Percentiles rank a stretch among this genome's conserved stretches.
These are phyloP conservation scores for Lepilemur ruficaudatus DNA, from an alignment of 2,797 vertebrate species.

Conservation along the genomic window DNA sequence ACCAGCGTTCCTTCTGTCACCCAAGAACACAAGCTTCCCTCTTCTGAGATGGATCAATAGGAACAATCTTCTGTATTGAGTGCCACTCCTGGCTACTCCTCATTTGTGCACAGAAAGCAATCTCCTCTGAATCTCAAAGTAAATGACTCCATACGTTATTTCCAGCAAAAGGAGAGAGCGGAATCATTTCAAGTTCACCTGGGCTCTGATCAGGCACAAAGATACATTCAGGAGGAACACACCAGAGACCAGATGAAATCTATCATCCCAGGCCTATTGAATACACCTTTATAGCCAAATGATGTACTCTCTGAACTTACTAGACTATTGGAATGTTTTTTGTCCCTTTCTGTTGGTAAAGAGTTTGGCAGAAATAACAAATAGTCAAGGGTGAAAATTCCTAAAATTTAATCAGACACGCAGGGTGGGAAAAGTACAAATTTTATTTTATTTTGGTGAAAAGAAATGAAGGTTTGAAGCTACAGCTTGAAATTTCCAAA, in stretches of 20 bases:
- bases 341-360: not conserved
- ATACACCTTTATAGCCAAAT: not conserved
- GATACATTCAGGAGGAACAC: not conserved
- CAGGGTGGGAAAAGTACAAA: not conserved
- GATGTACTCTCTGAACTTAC: not conserved
- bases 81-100: not conserved
- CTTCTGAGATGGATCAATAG: constrained; percentile 28
- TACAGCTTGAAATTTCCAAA: not conserved
- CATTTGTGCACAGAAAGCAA: constrained; percentile 6
- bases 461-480: not conserved
- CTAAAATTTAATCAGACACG: not conserved
- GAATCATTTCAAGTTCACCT: constrained; percentile 34
- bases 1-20: constrained; percentile 14
- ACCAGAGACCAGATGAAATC: not conserved
- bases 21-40: not conserved
- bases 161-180: constrained; percentile 44
- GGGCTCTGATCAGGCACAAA: constrained; percentile 61
- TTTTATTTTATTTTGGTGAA: not conserved
- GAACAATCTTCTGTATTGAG: not conserved
- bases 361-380: not conserved
- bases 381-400: not conserved
- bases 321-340: not conserved
- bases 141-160: constrained; percentile 43
- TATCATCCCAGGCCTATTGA: not conserved
- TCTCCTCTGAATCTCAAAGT: constrained; percentile 52